Conservation (phyloP, 1,140 invertebrate species). For the Venustaconcha ellipsiformis region DNA sequence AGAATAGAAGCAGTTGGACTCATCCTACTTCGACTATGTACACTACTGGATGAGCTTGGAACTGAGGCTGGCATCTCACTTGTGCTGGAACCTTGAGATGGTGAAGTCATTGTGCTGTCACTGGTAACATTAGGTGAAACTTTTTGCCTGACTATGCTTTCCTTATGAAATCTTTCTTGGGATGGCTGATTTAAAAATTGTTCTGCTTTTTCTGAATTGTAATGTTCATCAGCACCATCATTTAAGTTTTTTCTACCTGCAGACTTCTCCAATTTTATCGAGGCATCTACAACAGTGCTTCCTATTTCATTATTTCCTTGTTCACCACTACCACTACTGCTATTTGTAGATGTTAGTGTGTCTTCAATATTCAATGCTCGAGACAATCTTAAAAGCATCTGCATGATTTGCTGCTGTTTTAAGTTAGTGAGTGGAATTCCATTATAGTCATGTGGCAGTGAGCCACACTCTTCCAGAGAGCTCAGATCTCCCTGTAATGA, state of each 20-base stretch:
- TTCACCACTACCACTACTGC: conserved; percentile 16
- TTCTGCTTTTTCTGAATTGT: not conserved
- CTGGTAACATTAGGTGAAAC: too few relatives aligned
- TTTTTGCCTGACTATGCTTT: too few relatives aligned
- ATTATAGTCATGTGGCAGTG: conserved; percentile 54
- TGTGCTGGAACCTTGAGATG: conserved; percentile 19
- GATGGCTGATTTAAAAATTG: too few relatives aligned
- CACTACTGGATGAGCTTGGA: conserved; percentile 20
- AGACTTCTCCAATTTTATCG: too few relatives aligned
- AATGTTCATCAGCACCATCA: conserved; percentile 4
- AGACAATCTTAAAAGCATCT: conserved; percentile 51
- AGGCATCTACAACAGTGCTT: too few relatives aligned
- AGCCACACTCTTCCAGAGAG: conserved; percentile 50
- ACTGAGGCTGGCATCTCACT: not conserved
- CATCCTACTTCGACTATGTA: conserved; percentile 28
- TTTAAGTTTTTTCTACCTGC: not conserved
- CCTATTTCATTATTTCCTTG: not conserved
- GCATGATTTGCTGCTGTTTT: conserved; percentile 59
- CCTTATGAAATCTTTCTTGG: too few relatives aligned
- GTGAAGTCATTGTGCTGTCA: not conserved
- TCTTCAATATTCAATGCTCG: conserved; percentile 59
- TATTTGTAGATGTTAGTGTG: conserved; percentile 52
- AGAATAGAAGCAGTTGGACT: conserved; percentile 34
- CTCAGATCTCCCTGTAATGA: conserved; percentile 50
- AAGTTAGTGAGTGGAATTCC: conserved; percentile 55